These are phyloP conservation scores for Trichonephila clavipes DNA, from an alignment of 1,140 invertebrate species.

Conservation along the genomic window DNA sequence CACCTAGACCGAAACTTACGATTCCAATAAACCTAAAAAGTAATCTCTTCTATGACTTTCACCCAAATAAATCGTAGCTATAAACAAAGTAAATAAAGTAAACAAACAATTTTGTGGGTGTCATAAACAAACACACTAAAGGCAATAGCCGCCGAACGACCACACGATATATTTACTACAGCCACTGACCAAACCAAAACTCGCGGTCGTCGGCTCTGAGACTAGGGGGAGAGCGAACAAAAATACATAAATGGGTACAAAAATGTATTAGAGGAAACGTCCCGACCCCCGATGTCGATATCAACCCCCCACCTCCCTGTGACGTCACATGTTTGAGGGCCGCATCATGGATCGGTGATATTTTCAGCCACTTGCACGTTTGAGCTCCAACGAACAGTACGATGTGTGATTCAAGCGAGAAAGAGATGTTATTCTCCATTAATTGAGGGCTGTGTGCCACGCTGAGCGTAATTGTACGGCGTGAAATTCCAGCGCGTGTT, in stretches of 20 bases:
- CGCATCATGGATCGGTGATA: conserved; percentile 16
- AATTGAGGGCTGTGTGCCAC: conserved; percentile 30
- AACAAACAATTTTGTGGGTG: background rate
- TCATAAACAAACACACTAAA: background rate
- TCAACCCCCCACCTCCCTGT: conserved; percentile 27
- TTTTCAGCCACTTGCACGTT: conserved; percentile 67
- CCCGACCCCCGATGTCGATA: conserved; percentile 30
- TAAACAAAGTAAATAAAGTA: conserved; percentile 33
- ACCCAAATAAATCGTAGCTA: background rate
- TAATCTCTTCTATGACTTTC: background rate
- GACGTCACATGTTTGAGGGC: conserved; percentile 69
- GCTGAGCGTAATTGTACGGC: conserved; percentile 5
- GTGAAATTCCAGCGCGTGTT: conserved; percentile 18
- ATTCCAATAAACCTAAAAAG: conserved; percentile 26
- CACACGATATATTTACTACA: background rate
- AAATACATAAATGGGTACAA: conserved; percentile 24
- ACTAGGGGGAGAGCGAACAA: background rate
- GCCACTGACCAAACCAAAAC: background rate
- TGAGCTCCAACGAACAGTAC: conserved; percentile 24
- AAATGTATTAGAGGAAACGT: conserved; percentile 15
- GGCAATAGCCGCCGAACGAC: background rate
- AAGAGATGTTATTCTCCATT: conserved; percentile 4
- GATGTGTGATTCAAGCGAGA: background rate
- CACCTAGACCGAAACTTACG: conserved; percentile 22
- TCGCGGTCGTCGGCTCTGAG: background rate